Percentiles rank a stretch among this genome's conserved stretches.
These are phyloP conservation scores for Scolopax mira DNA, from an alignment of 2,113 vertebrate species.

Conservation along the genomic window DNA sequence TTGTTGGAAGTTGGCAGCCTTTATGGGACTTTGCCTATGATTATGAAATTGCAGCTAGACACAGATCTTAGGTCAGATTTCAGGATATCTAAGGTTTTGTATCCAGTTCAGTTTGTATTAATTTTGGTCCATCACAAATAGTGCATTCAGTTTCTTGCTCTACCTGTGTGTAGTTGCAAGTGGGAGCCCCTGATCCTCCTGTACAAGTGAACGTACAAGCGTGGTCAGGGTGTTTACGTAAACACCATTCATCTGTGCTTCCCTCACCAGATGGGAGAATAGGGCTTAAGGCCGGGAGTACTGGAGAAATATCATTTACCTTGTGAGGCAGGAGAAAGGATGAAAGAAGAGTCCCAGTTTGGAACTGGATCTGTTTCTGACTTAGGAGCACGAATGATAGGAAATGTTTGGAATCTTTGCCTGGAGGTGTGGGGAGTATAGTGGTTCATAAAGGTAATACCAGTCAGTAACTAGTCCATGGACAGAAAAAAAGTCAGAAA, in stretches of 20 bases:
- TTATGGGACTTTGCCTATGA: not conserved
- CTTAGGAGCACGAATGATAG: not conserved
- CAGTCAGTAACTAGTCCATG: not conserved
- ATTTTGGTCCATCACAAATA: not conserved
- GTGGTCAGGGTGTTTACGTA: fast-evolving
- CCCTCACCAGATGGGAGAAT: not conserved
- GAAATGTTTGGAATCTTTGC: not conserved
- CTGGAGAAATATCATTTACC: not conserved
- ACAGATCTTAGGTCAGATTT: not conserved
- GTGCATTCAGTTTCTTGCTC: not conserved
- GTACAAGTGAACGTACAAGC: not conserved
- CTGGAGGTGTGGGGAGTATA: not conserved
- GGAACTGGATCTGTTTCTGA: not conserved
- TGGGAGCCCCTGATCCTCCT: not conserved
- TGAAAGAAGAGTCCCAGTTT: not conserved
- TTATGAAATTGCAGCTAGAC: not conserved
- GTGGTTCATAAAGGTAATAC: not conserved
- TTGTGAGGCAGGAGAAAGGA: not conserved
- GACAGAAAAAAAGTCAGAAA: not conserved
- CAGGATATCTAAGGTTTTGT: not conserved
- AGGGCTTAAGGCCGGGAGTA: not conserved
- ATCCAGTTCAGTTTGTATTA: not conserved
- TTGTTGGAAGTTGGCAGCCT: not conserved
- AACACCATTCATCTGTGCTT: not conserved
- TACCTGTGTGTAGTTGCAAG: not conserved